These are phyloP conservation scores for Naja naja DNA, from an alignment of 2,113 vertebrate genomes.

Conservation along the genomic window DNA sequence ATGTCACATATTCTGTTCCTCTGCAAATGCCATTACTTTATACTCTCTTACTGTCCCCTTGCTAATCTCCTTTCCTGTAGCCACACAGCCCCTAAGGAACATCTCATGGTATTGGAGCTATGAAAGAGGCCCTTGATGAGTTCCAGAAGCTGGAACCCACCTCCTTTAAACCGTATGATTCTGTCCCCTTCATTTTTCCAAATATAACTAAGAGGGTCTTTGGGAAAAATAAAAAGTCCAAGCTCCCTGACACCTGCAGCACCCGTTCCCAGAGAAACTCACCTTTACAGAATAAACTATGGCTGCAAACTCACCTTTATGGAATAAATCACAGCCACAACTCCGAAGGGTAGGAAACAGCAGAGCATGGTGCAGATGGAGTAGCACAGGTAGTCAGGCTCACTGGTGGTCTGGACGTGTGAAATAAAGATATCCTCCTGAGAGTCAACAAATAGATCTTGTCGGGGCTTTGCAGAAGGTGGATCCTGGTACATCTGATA, in stretches of 20 bases:
- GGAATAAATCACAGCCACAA: conserved; percentile 71
- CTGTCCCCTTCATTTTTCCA: not conserved
- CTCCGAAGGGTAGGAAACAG: conserved; percentile 75
- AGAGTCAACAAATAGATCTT: not conserved
- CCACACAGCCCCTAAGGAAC: not conserved
- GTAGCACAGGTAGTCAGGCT: conserved; percentile 72
- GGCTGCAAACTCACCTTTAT: conserved; percentile 61
- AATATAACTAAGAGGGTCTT: not conserved
- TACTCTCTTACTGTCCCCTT: not conserved
- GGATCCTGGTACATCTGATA: not conserved
- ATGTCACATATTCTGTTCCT: not conserved
- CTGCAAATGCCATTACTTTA: not conserved
- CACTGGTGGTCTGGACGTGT: not conserved
- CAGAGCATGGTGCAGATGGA: conserved; percentile 78
- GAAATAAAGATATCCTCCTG: not conserved
- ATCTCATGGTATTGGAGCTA: not conserved
- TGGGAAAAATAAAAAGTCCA: not conserved
- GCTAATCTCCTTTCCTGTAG: too few species aligned
- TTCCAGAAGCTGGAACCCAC: not conserved
- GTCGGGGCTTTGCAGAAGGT: not conserved
- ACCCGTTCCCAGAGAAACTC: not conserved
- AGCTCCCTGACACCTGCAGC: not conserved
- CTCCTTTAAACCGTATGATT: not conserved
- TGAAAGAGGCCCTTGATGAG: not conserved
- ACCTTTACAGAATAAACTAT: not conserved